Evolutionary conservation across 2,888 invertebrate species (phyloP).

Genomic region (Cetonia aurata): DNA sequence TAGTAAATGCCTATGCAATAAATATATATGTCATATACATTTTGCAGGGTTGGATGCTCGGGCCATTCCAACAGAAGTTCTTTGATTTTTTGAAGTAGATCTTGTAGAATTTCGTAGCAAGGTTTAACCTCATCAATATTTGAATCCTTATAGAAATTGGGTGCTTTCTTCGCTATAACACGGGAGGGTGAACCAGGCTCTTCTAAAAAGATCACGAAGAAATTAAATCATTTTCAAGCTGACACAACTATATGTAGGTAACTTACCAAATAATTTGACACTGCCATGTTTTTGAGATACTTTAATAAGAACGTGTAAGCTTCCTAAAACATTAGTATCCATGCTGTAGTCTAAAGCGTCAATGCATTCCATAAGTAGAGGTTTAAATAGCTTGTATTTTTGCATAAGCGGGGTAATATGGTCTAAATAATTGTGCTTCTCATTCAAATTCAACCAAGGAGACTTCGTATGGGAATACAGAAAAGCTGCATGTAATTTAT

Average conservation of each 20-base stretch:
- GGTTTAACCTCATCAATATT: slow-evolving; percentile 83
- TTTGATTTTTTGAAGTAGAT: slow-evolving; percentile 73
- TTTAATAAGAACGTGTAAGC: slow-evolving; percentile 72
- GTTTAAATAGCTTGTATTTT: slow-evolving; percentile 73
- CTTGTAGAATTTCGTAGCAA: slow-evolving; percentile 78
- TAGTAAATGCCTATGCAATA: not conserved
- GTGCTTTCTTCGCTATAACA: slow-evolving; percentile 54
- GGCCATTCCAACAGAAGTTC: slow-evolving; percentile 85
- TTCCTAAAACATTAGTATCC: slow-evolving; percentile 70
- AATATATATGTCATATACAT: slow-evolving; percentile 68
- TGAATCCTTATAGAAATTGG: slow-evolving; percentile 87
- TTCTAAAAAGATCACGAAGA: slow-evolving; percentile 38
- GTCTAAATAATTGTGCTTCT: slow-evolving; percentile 57
- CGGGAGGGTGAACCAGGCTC: slow-evolving; percentile 52
- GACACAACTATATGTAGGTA: not conserved
- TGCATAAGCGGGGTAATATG: slow-evolving; percentile 70
- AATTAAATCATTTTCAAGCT: not conserved
- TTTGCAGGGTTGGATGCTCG: slow-evolving; percentile 88
- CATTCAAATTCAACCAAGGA: slow-evolving; percentile 72
- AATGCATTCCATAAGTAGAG: slow-evolving; percentile 69
- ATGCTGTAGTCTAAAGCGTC: slow-evolving; percentile 70
- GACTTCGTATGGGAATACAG: slow-evolving; percentile 71
- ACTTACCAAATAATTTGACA: slow-evolving; percentile 53
- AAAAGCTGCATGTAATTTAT: slow-evolving; percentile 73
- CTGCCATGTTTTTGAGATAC: slow-evolving; percentile 69